Base-by-base conservation (phyloP, 2,888 invertebrate genomes). In the Mactromeris polynyma region DNA sequence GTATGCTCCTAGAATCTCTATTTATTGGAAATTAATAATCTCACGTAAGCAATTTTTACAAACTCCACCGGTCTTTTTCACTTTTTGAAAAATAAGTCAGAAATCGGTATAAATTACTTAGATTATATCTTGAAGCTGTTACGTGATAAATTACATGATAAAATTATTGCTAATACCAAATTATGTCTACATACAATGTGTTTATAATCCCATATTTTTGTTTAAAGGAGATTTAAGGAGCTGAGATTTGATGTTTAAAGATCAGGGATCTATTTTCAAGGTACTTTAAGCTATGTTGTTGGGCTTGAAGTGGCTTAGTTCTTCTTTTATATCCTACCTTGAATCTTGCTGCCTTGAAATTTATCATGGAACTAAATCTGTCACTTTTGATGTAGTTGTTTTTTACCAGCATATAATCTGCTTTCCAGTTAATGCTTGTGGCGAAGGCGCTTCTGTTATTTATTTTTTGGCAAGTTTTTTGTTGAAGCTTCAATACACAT, bases 401-500 rank as follows among this genome's bases (percentile, higher is more conserved):
- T 73, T n/a, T 6, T 73, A 33, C 36, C 36, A 33, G 73, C 36
- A 33, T 73, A 36, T 73, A 73, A 73, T 73, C 73, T 33, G 73
- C 73, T 73, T 36, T 33, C 7, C 73, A 19, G 73, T 73, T 73
- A 73, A 73, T 83, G 83, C 83, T 40, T 73, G 36, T 40, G 26
- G 64, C 40, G 33, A 73, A 42, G 40, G 58, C 64, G 42, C 46
- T 83, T 69, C 83, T 42, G n/a, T 42, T 80, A 80, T 46, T 46
- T 46, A 51, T 69, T 19, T 42, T 73, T 46, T 51, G 46, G 40
- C 73, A 73, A 36, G 81, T 81, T 81, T 86, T 82, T 81, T 54
- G 78, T 69, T 51, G n/a, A 36, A 64, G 64, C 64, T 73, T 73
- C 42, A 64, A 79, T 51, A 33, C 51, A 81, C 81, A 81, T 86